Conservation (phyloP, 2,888 invertebrate genomes). For the Glyphotaelius pellucidus region DNA sequence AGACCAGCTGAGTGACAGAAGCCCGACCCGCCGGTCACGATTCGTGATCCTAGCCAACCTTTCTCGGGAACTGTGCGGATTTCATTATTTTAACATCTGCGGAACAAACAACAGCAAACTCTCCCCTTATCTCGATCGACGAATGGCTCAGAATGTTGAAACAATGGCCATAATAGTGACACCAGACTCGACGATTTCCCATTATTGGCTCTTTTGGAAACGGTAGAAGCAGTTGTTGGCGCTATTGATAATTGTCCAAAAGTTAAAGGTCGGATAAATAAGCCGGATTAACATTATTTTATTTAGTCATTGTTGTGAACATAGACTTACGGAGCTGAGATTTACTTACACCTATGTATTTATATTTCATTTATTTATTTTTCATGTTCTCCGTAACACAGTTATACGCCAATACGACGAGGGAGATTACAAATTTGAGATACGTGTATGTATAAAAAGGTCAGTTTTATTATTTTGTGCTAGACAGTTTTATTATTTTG, state of each 20-base stretch:
- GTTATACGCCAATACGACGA: too few relatives aligned
- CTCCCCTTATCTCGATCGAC: background rate
- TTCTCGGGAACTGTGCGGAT: slow-evolving; percentile 42
- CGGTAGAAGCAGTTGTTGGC: background rate
- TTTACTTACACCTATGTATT: too few relatives aligned
- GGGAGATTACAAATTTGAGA: too few relatives aligned
- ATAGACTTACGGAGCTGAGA: too few relatives aligned
- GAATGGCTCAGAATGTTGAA: background rate
- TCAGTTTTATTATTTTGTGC: too few relatives aligned
- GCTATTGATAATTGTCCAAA: background rate
- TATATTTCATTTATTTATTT: too few relatives aligned
- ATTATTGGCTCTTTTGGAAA: background rate
- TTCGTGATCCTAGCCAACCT: slow-evolving; percentile 46
- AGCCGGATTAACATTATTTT: too few relatives aligned
- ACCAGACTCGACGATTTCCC: background rate
- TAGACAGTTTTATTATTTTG: too few relatives aligned
- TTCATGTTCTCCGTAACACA: too few relatives aligned
- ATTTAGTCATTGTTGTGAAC: too few relatives aligned
- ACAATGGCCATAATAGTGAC: background rate
- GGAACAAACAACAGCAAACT: background rate
- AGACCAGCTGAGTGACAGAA: slow-evolving; percentile 35
- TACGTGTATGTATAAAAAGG: too few relatives aligned
- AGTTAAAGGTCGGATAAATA: too few relatives aligned
- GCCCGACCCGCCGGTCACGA: slow-evolving; percentile 47
- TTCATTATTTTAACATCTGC: slow-evolving; percentile 29